Percentiles rank a stretch among this genome's conserved stretches.
These are phyloP conservation scores for Nymphalis urticae DNA, from an alignment of 2,888 invertebrate genomes.

Conservation along the genomic window DNA sequence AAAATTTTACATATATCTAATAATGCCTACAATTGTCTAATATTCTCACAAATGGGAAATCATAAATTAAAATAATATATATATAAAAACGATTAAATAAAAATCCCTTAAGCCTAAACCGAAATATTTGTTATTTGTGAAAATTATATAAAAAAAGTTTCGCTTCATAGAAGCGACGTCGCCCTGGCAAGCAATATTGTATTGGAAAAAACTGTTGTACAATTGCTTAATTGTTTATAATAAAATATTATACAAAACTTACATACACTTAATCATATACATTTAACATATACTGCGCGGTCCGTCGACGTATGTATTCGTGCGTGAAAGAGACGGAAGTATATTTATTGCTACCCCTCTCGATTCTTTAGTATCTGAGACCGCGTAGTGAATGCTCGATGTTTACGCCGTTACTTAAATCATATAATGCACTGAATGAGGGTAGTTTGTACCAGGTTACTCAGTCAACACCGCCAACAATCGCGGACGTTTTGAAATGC, in stretches of 20 bases:
- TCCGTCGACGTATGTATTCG: slow-evolving; percentile 1
- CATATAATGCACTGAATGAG: slow-evolving; percentile 74
- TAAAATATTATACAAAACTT: slow-evolving; percentile 73
- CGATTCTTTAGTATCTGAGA: neutral
- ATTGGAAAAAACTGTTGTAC: slow-evolving; percentile 59
- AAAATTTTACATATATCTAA: slow-evolving; percentile 60
- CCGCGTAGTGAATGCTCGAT: slow-evolving; percentile 20
- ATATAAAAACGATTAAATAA: slow-evolving; percentile 51
- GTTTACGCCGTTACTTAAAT: slow-evolving; percentile 55
- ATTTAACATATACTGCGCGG: slow-evolving; percentile 21
- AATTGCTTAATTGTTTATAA: slow-evolving; percentile 58
- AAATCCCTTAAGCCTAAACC: slow-evolving; percentile 47
- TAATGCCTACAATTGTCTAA: slow-evolving; percentile 65
- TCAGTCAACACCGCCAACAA: slow-evolving; percentile 58
- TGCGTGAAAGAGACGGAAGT: neutral
- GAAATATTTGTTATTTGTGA: slow-evolving; percentile 39
- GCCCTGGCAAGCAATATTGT: slow-evolving; percentile 59
- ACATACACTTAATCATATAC: slow-evolving; percentile 49
- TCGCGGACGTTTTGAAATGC: slow-evolving; percentile 65
- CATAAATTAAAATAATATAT: slow-evolving; percentile 52
- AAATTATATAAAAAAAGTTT: slow-evolving; percentile 46
- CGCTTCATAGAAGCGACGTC: slow-evolving; percentile 75
- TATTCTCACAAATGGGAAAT: slow-evolving; percentile 53
- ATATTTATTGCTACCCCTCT: neutral
- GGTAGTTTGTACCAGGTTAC: slow-evolving; percentile 71